A percentile compares a stretch with the other conserved stretches of the same genome.
phyloP scores from a whole-genome alignment of 2,113 vertebrate species.

The Dipodomys ordii region DNA sequence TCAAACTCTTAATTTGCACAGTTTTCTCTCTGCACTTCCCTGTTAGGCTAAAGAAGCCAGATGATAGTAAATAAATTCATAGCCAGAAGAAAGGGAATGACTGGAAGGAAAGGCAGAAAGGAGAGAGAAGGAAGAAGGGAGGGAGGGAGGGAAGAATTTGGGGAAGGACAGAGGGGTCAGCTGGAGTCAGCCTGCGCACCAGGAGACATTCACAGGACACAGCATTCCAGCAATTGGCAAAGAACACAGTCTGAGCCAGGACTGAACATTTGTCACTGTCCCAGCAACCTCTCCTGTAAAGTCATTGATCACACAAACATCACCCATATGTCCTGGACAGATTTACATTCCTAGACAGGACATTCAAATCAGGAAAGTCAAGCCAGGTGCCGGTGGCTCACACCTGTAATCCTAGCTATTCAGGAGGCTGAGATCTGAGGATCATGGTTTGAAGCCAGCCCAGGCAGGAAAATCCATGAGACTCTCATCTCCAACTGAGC shows the following conservation, averaged over 20 bases:
- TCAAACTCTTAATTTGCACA: not conserved
- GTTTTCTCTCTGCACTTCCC: not conserved
- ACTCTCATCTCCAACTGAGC: no score
- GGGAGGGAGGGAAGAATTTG: not conserved
- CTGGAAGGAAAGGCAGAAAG: not conserved
- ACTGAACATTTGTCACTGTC: not conserved
- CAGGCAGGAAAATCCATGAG: not conserved
- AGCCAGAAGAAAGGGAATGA: no score
- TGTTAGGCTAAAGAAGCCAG: not conserved
- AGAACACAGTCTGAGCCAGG: not conserved
- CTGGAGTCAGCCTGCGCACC: no score
- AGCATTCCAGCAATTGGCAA: fast-evolving
- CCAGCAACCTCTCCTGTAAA: fast-evolving
- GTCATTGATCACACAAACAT: not conserved
- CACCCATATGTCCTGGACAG: not conserved
- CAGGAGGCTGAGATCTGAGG: not conserved
- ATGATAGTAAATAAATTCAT: not conserved
- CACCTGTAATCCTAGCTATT: not conserved
- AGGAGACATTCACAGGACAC: no score
- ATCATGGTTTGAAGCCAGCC: not conserved
- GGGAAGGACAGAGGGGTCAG: no score
- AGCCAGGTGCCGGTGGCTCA: not conserved
- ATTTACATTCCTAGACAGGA: no score
- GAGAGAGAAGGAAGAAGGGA: not conserved
- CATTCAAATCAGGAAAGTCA: not conserved